These are phyloP conservation scores for Apoderus coryli DNA, from an alignment of 2,888 invertebrate genomes.

Conservation along the genomic window DNA sequence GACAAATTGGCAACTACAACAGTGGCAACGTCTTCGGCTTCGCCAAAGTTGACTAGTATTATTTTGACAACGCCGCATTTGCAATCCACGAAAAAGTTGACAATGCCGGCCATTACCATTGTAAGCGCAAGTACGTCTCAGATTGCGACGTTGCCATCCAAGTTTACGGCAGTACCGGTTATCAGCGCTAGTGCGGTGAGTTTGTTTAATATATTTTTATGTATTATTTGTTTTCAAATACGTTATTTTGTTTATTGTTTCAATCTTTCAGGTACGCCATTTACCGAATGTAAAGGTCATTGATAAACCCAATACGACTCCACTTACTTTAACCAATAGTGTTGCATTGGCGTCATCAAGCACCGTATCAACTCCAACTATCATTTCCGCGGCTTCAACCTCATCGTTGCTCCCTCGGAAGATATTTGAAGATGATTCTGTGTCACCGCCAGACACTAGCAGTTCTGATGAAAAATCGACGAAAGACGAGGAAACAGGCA, in stretches of 20 bases:
- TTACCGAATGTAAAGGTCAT: constrained; percentile 32
- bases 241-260: too few species aligned
- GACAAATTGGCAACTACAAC: constrained; percentile 26
- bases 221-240: too few species aligned
- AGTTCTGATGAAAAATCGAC: constrained; percentile 30
- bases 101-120: constrained; percentile 29
- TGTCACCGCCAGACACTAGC: constrained; percentile 41
- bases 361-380: too few species aligned
- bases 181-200: constrained; percentile 32
- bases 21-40: constrained; percentile 20
- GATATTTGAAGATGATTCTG: constrained; percentile 52
- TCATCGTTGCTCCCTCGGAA: too few species aligned
- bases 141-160: constrained; percentile 29
- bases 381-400: too few species aligned
- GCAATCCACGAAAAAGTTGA: too few species aligned
- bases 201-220: too few species aligned
- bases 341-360: too few species aligned
- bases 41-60: constrained; percentile 25
- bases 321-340: constrained; percentile 43
- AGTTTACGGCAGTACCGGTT: constrained; percentile 29
- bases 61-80: constrained; percentile 27
- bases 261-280: too few species aligned
- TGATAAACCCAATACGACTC: constrained; percentile 32
- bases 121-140: constrained; percentile 30
- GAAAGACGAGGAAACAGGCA: background rate